Conservation (phyloP, 2,113 vertebrate genomes). For the Ahaetulla prasina region DNA sequence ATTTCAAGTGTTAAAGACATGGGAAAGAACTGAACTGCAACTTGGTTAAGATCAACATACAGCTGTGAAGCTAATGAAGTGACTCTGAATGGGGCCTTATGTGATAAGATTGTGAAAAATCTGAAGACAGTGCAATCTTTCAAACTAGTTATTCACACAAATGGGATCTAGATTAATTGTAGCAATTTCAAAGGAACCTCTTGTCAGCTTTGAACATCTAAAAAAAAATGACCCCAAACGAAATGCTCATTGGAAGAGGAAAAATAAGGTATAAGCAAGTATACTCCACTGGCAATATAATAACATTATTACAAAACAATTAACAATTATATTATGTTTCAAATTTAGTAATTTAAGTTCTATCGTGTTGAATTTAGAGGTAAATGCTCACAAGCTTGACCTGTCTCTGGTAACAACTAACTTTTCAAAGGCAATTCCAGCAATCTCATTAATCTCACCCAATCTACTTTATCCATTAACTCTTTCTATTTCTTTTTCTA, state of each 20-base stretch:
- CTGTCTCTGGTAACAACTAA: background rate
- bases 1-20: constrained; percentile 2
- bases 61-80: background rate
- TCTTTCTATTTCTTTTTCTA: background rate
- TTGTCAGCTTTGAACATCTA: background rate
- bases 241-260: background rate
- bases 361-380: background rate
- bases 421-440: background rate
- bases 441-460: background rate
- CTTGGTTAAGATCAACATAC: background rate
- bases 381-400: background rate
- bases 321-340: background rate
- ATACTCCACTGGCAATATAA: background rate
- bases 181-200: background rate
- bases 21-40: background rate
- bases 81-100: background rate
- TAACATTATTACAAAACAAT: background rate
- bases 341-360: background rate
- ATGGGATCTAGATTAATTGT: background rate
- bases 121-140: background rate
- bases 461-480: background rate
- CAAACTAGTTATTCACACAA: background rate
- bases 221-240: background rate
- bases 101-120: constrained; percentile 1
- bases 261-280: background rate